Evolutionary conservation across 2,797 vertebrate species (phyloP), one percentile per base, ranked within the genome.

Genomic region (Sebastolobus altivelis): DNA sequence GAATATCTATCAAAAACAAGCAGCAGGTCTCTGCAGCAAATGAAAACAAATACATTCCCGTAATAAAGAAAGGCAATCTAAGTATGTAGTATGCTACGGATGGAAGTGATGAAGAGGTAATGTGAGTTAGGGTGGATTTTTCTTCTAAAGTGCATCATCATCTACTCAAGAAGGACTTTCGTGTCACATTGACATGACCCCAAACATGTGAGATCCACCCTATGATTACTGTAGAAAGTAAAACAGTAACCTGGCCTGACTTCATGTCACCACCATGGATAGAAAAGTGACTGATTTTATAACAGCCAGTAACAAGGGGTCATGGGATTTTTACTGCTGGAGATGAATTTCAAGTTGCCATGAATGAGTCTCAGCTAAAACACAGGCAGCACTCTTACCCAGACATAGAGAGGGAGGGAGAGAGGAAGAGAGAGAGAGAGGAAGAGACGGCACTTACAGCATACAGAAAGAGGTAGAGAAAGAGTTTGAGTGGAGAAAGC

Each of bases 381-480:
- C 92, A 93, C 89, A 94, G 88, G 88, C 89, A 91, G 92, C 87
- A 74, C 91, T 91, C 90, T 91, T 83, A 90, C 70, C 77, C 91
- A 87, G 84, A 91, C 81, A 88, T 75, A 77, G 81, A 22, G 81
- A 80, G 89, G 52, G 91, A 89, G 88, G 52, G 75, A 89, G 84
- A 62, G 80, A 79, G 76, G 74, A 79, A 78, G 79, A 74, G 79
- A 73, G 68, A 81, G 81, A 88, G 84, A 87, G 91, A 88, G 88
- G 80, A 81, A 89, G 81, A 88, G 87, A 87, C 84, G 59, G 87
- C 90, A 82, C 92, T 91, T 87, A 83, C 88, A 90, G 94, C 92
- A 94, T 94, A 93, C 93, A 94, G 92, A 94, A 87, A 93, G 92
- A 94, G 92, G 87, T 83, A 90, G 88, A 93, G 89, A 90, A 93